These are phyloP conservation scores for Hartigia nigra DNA, from an alignment of 2,888 invertebrate genomes.

Conservation along the genomic window DNA sequence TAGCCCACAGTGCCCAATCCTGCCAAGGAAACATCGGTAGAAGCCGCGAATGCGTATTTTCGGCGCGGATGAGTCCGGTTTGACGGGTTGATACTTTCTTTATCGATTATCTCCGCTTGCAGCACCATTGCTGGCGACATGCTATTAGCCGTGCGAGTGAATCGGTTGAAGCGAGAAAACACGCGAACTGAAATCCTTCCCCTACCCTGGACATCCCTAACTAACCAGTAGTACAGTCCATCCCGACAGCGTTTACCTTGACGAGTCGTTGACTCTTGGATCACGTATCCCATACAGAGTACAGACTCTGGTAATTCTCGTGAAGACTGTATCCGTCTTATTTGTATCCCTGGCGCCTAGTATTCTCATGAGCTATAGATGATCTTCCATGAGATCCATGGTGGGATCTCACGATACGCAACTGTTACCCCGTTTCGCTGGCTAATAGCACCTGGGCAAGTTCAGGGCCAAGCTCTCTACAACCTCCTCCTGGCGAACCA, in stretches of 20 bases:
- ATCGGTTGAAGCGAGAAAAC: neutral
- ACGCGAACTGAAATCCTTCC: neutral
- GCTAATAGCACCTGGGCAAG: constrained; percentile 38
- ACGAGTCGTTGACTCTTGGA: constrained; percentile 7
- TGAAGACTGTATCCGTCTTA: neutral
- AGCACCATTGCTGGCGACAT: neutral
- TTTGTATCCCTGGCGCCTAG: neutral
- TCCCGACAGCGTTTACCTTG: neutral
- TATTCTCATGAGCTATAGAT: neutral
- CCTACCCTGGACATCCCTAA: neutral
- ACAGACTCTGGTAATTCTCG: neutral
- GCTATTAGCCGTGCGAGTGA: constrained; percentile 7
- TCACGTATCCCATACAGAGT: neutral
- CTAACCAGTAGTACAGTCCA: constrained; percentile 10
- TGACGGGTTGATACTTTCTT: constrained; percentile 49
- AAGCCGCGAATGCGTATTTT: constrained; percentile 42
- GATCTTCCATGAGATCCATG: neutral
- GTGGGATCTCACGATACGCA: neutral
- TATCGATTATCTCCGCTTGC: constrained; percentile 38
- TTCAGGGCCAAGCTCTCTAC: constrained; percentile 54
- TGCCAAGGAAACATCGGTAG: neutral
- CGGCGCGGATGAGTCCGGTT: constrained; percentile 52
- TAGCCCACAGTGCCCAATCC: neutral
- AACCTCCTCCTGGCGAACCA: constrained; percentile 39
- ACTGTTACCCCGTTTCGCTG: neutral